Conservation (phyloP, 2,888 invertebrate species). For the Lepidocyrtinus sp. region DNA sequence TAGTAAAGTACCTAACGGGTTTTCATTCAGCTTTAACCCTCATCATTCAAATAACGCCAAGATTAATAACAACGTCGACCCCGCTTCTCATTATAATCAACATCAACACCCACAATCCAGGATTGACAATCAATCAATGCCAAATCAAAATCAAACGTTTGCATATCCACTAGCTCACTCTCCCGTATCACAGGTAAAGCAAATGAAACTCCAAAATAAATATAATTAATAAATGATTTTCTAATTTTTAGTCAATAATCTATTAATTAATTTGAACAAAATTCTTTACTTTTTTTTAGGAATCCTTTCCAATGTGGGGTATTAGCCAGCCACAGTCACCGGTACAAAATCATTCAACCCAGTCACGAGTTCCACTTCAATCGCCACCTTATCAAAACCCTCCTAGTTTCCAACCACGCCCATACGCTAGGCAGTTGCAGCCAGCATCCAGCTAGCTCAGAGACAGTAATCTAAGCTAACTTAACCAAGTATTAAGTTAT, state of each 20-base stretch:
- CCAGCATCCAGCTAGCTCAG: constrained; percentile 67
- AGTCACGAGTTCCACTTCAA: constrained; percentile 42
- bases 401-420: constrained; percentile 42
- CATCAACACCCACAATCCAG: constrained; percentile 24
- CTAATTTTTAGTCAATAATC: too few relatives aligned
- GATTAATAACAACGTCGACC: constrained; percentile 31
- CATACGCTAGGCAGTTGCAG: constrained; percentile 40
- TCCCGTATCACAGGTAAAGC: constrained; percentile 68
- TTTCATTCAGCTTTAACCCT: constrained; percentile 58
- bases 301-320: constrained; percentile 70
- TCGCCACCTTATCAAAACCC: constrained; percentile 63
- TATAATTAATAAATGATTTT: too few relatives aligned
- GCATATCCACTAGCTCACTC: constrained; percentile 69
- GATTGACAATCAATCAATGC: constrained; percentile 45
- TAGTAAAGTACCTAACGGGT: constrained; percentile 50
- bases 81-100: neutral
- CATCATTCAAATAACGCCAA: constrained; percentile 31
- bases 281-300: constrained; percentile 50
- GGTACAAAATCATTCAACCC: constrained; percentile 49
- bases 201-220: too few relatives aligned
- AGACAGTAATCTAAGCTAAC: constrained; percentile 68
- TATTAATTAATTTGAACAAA: neutral
- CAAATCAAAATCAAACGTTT: constrained; percentile 54
- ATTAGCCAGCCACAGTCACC: constrained; percentile 67
- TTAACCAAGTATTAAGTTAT: too few relatives aligned